Evolutionary conservation across 2,797 vertebrate genomes (phyloP).

Genomic region (Crocodylus rhombifer): DNA sequence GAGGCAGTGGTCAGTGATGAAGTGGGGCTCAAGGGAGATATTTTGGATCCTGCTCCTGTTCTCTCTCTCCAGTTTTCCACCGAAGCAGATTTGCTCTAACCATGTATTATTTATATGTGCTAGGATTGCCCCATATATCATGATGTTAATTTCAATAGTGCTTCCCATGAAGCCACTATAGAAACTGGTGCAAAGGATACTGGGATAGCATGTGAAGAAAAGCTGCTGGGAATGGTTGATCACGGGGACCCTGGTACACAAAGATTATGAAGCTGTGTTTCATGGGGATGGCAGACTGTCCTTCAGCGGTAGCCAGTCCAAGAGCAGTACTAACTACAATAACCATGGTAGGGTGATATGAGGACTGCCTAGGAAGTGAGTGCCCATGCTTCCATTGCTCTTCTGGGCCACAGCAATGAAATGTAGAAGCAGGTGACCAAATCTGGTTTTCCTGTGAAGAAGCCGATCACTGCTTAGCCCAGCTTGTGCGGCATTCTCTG

Average conservation of each 20-base stretch:
- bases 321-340: background rate
- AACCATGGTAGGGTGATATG: background rate
- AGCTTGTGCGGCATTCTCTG: background rate
- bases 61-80: accelerated
- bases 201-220: background rate
- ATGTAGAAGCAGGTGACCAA: background rate
- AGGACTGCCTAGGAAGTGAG: background rate
- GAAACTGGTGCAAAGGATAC: background rate
- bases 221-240: background rate
- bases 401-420: background rate
- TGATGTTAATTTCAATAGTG: background rate
- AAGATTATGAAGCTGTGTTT: background rate
- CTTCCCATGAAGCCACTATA: background rate
- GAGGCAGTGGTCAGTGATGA: accelerated
- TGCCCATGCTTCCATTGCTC: background rate
- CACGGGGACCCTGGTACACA: accelerated
- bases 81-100: background rate
- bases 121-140: accelerated
- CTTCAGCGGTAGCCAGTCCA: accelerated
- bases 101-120: background rate
- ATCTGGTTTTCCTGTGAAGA: background rate
- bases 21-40: background rate
- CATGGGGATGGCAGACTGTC: accelerated
- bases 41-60: background rate
- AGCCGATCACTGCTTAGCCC: accelerated